Evolutionary conservation across 2,888 invertebrate species (phyloP), one percentile per base, ranked within the genome.

Genomic region (Bellardia bayeri): DNA sequence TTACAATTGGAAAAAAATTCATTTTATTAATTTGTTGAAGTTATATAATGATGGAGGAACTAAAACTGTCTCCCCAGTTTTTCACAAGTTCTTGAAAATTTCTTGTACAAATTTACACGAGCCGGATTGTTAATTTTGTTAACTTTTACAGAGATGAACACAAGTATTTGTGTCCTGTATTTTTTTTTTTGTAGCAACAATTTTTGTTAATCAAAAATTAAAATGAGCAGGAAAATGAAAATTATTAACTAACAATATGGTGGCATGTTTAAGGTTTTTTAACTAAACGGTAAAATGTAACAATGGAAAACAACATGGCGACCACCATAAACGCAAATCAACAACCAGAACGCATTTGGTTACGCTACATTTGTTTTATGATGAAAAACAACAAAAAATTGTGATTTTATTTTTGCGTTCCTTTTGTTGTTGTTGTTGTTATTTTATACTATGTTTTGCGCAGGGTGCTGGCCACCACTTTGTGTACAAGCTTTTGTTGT

Each of bases 331-430:
- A 66, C 80, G 84, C 78, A 85, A 78, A 82, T 75, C 86, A 82
- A 71, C 86, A 72, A 84, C 83, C 88, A 84, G 83, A 82, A 85
- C 82, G 79, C 86, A 85, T 87, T 83, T 81, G 88, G 84, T 88
- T 82, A 87, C 82, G 89, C 88, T 80, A 88, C 88, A 89, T 89
- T 90, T 89, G 85, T 79, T 87, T 87, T 87, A 85, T 87, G 85
- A 87, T 87, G 71, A 87, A 85, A 87, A 75, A 66, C 56, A 71
- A 68, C 72, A 74, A 58, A 85, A 79, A 58, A 23, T 76, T 61
- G n/a, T 66, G 83, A 86, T 86, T 83, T 66, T 49, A n/a, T 76
- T 75, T 72, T 72, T n/a, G 11, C 33, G 33, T 33, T 61, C 5
- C 1, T 56, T 42, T 49, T 58, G 45, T 11, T 51, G 0, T 64